phyloP scores from a whole-genome alignment of 1,140 invertebrate species.

The Ceratina calcarata region DNA sequence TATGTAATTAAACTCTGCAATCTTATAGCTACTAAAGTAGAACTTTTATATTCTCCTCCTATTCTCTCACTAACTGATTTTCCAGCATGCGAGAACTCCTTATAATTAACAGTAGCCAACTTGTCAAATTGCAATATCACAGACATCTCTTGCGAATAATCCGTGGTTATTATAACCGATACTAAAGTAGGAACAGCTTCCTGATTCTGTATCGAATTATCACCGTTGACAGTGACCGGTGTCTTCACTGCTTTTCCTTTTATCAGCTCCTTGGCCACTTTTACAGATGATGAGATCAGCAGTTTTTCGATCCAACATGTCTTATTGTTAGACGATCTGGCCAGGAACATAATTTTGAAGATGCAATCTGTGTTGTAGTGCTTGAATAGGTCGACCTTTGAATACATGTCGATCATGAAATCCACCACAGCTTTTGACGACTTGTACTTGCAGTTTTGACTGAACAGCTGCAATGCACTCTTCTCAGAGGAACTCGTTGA shows the following conservation, averaged over 20 bases:
- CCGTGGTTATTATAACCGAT: constrained; percentile 82
- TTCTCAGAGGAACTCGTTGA: constrained; percentile 75
- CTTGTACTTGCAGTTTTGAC: constrained; percentile 80
- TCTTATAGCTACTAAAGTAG: constrained; percentile 72
- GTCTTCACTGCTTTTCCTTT: constrained; percentile 77
- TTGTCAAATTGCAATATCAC: constrained; percentile 80
- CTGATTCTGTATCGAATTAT: too few relatives aligned
- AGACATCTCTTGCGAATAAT: constrained; percentile 82
- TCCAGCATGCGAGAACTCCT: constrained; percentile 80
- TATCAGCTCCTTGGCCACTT: constrained; percentile 80
- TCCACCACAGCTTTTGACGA: constrained; percentile 81
- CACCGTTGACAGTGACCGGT: constrained; percentile 57
- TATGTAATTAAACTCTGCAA: neutral
- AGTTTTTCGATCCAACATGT: constrained; percentile 80
- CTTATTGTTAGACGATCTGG: constrained; percentile 79
- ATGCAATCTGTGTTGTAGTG: constrained; percentile 83
- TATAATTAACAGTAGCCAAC: constrained; percentile 76
- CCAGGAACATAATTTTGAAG: constrained; percentile 85
- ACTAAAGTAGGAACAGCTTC: constrained; percentile 80
- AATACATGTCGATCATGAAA: constrained; percentile 83
- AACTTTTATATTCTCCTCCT: constrained; percentile 69
- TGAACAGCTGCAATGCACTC: constrained; percentile 82
- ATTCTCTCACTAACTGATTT: constrained; percentile 82
- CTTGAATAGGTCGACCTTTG: constrained; percentile 82
- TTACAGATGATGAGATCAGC: constrained; percentile 80